Evolutionary conservation across 2,797 vertebrate species (phyloP).

Genomic region (Cryptoprocta ferox): DNA sequence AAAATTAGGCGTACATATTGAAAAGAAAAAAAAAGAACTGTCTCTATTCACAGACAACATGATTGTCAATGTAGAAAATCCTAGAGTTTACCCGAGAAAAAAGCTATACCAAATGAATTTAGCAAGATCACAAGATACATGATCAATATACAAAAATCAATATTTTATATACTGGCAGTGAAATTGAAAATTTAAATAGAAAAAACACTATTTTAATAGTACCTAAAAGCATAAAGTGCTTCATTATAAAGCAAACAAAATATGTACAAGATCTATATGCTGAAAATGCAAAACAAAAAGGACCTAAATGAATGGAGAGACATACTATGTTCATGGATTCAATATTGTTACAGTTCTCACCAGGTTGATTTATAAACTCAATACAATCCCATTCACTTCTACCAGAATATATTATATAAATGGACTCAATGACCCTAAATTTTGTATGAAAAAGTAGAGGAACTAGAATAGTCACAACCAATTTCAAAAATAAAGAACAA

Average conservation of each 20-base stretch:
- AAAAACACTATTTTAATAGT: neutral
- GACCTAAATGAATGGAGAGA: neutral
- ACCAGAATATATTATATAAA: neutral
- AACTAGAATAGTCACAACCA: neutral
- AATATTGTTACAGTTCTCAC: neutral
- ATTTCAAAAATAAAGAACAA: neutral
- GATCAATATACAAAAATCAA: neutral
- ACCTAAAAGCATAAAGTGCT: neutral
- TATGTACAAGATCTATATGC: neutral
- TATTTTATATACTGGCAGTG: neutral
- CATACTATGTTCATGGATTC: neutral
- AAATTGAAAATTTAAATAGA: neutral
- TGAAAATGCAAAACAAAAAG: neutral
- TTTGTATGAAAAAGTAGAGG: neutral
- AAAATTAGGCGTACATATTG: neutral
- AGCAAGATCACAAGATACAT: slow-evolving; percentile 3
- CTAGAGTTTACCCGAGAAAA: neutral
- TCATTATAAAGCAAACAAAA: neutral
- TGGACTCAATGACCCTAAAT: neutral
- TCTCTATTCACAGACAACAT: neutral
- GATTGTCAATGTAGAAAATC: neutral
- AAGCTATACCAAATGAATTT: neutral
- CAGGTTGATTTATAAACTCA: neutral
- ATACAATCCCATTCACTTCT: neutral
- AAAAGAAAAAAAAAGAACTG: neutral